Base-by-base conservation (phyloP, 2,113 vertebrate genomes). In the Rhineura floridana region DNA sequence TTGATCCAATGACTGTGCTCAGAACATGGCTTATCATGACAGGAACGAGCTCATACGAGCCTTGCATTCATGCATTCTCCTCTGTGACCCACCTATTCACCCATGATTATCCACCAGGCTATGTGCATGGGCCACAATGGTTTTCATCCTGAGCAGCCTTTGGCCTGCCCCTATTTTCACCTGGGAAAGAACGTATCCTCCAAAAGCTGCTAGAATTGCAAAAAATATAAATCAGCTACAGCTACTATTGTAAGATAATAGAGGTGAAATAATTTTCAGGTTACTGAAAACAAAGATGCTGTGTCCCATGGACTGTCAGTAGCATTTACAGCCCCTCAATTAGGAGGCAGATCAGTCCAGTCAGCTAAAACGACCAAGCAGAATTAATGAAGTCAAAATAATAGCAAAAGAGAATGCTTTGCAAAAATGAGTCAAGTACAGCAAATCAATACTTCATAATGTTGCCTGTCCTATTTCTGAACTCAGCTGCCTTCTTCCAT, bases 331-430 rank as follows among this genome's bases (percentile, higher is more conserved):
- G 0, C 36, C 90, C 33, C 44, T 8, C 87, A 87, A 67, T 36
- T 87, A 30, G 91, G 82, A 63, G 85, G 52, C 70, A 87, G 86
- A 92, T 81, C 81, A 89, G 36, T 9, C n/a, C 42, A 84, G 87
- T 80, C 55, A 89, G 81, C 39, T 86, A 92, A 94, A 88, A 87
- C 25, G 30, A 70, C 81, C 42, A 63, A 30, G n/a, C 63, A 93
- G 39, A 92, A 90, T 39, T 88, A 12, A 90, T 73, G 42, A 79
- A 79, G 73, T 79, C 76, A 67, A 87, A 90, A 90, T 86, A 86
- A 86, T 86, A 76, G 42, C 30, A 52, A 75, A n/a, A 76, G 7
- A 36, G 15, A 46, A 87, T n/a, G 85, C n/a, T 80, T 59, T 62
- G 75, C 0, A 89, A 93, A 94, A 95, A 88, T 80, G 48, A 77